Evolutionary conservation across 23 tunicate genomes (phyloP).

Genomic region (Diplosoma virens): DNA sequence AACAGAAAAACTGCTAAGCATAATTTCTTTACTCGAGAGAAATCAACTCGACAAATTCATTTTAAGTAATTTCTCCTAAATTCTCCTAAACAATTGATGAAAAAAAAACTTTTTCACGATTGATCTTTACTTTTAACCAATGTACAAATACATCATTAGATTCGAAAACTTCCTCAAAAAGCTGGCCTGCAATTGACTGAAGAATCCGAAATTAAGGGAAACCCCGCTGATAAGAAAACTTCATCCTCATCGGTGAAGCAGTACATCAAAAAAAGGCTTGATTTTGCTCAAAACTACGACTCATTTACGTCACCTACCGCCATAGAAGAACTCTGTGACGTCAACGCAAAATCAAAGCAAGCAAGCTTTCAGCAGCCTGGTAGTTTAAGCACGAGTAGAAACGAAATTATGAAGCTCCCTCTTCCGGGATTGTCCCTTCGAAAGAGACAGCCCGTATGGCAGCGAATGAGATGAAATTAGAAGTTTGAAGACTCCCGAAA

Average conservation of each 20-base stretch:
- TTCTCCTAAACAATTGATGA: too few relatives aligned
- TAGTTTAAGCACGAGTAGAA: not conserved
- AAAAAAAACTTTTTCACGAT: too few relatives aligned
- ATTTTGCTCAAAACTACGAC: conserved; percentile 3
- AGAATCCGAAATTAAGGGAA: conserved; percentile 48
- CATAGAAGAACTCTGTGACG: conserved; percentile 4
- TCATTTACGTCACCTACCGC: conserved; percentile 16
- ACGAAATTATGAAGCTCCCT: conserved; percentile 31
- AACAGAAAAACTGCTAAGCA: too few relatives aligned
- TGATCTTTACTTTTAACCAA: too few relatives aligned
- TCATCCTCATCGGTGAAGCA: conserved; percentile 7
- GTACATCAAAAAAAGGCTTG: conserved; percentile 21
- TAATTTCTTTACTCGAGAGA: too few relatives aligned
- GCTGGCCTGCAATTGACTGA: conserved; percentile 12
- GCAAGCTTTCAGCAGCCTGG: not conserved
- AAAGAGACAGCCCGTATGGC: conserved; percentile 67
- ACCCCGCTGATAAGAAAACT: conserved; percentile 12
- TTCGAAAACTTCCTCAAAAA: conserved; percentile 9
- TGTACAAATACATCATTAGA: too few relatives aligned
- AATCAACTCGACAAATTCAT: too few relatives aligned
- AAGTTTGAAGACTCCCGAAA: too few relatives aligned
- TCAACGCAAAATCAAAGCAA: not conserved
- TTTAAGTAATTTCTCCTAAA: too few relatives aligned
- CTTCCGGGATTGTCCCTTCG: conserved; percentile 48
- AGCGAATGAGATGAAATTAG: conserved; percentile 43